Percentiles rank a stretch among this genome's conserved stretches.
These are phyloP conservation scores for Takifugu ocellatus DNA, from an alignment of 2,797 vertebrate genomes.

Conservation along the genomic window DNA sequence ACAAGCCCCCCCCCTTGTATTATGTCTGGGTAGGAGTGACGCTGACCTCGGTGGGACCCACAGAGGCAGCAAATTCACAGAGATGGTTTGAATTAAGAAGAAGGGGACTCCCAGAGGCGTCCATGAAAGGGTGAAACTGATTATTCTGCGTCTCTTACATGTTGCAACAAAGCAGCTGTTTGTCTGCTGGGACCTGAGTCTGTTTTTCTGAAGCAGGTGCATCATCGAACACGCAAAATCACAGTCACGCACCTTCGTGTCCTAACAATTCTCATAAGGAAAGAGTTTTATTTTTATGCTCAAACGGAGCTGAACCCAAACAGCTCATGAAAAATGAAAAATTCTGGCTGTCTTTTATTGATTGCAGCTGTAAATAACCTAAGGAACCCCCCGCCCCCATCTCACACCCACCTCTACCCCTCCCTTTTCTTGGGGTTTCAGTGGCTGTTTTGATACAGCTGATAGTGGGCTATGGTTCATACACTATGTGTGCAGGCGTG, in stretches of 20 bases:
- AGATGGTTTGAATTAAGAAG: slow-evolving; percentile 31
- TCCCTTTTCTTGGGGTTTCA: slow-evolving; percentile 36
- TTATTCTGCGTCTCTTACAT: slow-evolving; percentile 2
- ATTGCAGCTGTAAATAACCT: slow-evolving; percentile 51
- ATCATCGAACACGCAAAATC: slow-evolving; percentile 33
- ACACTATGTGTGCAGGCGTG: slow-evolving; percentile 31
- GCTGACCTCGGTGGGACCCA: slow-evolving; percentile 42
- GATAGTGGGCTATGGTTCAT: slow-evolving; percentile 44
- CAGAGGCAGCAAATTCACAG: slow-evolving; percentile 42
- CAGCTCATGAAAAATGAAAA: slow-evolving; percentile 4
- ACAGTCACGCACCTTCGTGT: background rate
- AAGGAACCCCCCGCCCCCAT: slow-evolving; percentile 54
- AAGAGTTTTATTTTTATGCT: slow-evolving; percentile 5
- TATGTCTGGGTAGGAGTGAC: slow-evolving; percentile 57
- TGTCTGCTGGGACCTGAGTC: slow-evolving; percentile 1
- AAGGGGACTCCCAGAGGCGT: slow-evolving; percentile 50
- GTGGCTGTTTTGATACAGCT: slow-evolving; percentile 55
- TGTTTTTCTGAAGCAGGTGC: slow-evolving; percentile 42
- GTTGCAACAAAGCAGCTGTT: slow-evolving; percentile 8
- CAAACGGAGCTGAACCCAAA: slow-evolving; percentile 20
- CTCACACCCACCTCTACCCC: slow-evolving; percentile 9
- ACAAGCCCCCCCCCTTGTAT: slow-evolving; percentile 40
- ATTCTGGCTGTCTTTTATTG: slow-evolving; percentile 6
- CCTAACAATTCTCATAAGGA: slow-evolving; percentile 39
- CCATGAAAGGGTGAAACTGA: slow-evolving; percentile 3